Percentiles rank a stretch among this genome's conserved stretches.
These are phyloP conservation scores for Danio albolineatus DNA, from an alignment of 2,797 vertebrate species.

Conservation along the genomic window DNA sequence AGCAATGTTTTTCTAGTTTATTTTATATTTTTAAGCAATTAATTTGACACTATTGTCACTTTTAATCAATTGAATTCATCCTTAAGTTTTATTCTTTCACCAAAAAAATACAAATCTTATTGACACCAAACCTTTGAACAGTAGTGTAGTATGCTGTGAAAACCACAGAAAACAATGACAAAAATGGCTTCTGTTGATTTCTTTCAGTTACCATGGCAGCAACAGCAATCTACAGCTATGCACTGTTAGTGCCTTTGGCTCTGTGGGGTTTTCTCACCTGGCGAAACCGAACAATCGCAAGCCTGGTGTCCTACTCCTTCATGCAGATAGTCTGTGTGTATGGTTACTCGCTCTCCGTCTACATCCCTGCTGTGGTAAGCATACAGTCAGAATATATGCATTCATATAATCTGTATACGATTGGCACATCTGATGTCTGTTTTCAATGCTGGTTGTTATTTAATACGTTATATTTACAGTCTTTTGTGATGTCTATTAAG, in stretches of 20 bases:
- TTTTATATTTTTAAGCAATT: too few relatives aligned
- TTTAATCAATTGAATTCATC: too few relatives aligned
- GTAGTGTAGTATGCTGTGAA: too few relatives aligned
- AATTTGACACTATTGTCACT: too few relatives aligned
- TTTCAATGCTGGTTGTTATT: constrained; percentile 4
- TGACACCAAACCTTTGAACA: too few relatives aligned
- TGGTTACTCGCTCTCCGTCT: constrained; percentile 94
- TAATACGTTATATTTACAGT: neutral
- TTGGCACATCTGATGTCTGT: neutral
- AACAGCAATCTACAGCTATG: constrained; percentile 91
- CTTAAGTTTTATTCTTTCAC: too few relatives aligned
- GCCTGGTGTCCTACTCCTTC: constrained; percentile 92
- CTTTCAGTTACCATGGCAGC: constrained; percentile 90
- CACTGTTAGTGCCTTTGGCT: constrained; percentile 93
- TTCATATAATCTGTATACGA: neutral
- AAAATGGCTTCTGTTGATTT: neutral
- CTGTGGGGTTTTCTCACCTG: constrained; percentile 95
- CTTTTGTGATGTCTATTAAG: too few relatives aligned
- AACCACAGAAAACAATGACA: neutral
- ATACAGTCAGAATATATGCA: neutral
- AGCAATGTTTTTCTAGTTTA: too few relatives aligned
- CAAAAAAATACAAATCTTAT: too few relatives aligned
- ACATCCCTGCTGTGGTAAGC: constrained; percentile 93
- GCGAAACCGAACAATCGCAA: constrained; percentile 93
- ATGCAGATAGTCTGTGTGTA: constrained; percentile 97